Base-by-base conservation (phyloP, 2,888 invertebrate species). In the Conomelus anceps region DNA sequence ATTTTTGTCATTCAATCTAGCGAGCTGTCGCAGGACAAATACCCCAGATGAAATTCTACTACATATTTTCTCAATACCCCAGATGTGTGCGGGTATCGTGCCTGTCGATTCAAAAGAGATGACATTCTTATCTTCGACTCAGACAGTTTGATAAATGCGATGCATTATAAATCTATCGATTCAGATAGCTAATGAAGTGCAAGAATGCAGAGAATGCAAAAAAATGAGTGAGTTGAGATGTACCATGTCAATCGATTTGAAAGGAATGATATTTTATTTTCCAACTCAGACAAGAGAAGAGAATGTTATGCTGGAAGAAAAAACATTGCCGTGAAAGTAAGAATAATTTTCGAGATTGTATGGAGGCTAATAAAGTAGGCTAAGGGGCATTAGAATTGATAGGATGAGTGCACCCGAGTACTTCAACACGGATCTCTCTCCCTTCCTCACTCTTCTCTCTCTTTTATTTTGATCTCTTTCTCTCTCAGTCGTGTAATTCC, bases 361-460 rank as follows among this genome's bases (percentile, higher is more conserved):
- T 63, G 7, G 63, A 63, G 63, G 63, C 63, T 63, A 63, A 63
- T 63, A 63, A 63, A 63, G 63, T 63, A 63, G 63, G 63, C 63
- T 63, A 63, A 63, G 63, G 63, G 7, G 63, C 63, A n/a, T n/a
- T 63, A n/a, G 63, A 63, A 63, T 63, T 63, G 63, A 63, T 63
- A n/a, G 13, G 63, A 63, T 63, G 63, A 63, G 63, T 63, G 63
- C 7, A 63, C 63, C n/a, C 3, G 63, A 63, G 63, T 63, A 20
- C n/a, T n/a, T n/a, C n/a, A n/a, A n/a, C n/a, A n/a, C n/a, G n/a
- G n/a, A n/a, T n/a, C n/a, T n/a, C n/a, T n/a, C n/a, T n/a, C n/a
- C 22, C 84, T 88, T 22, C 26, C 86, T 63, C 89, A 84, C 89
- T 87, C 89, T 89, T 86, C 87, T 84, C 86, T 26, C 87, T 34